Percentiles rank a stretch among this genome's conserved stretches.
phyloP scores from a whole-genome alignment of 2,888 invertebrate species.

The Diadromus collaris region DNA sequence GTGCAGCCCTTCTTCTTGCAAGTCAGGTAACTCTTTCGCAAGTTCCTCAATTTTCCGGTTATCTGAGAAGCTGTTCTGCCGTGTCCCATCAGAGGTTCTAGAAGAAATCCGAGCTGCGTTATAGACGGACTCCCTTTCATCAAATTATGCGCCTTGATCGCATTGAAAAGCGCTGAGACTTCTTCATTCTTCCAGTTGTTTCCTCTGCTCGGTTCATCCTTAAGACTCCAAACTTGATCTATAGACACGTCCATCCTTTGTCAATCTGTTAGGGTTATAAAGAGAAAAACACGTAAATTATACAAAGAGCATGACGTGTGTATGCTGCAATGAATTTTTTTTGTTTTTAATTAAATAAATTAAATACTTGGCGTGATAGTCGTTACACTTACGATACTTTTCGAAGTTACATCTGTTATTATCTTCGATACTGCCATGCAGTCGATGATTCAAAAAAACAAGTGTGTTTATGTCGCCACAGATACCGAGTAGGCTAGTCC shows the following conservation, averaged over 20 bases:
- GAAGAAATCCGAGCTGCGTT: constrained; percentile 37
- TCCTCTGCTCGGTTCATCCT: constrained; percentile 35
- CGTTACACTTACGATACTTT: background rate
- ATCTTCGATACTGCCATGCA: background rate
- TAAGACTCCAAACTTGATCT: constrained; percentile 27
- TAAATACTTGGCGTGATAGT: background rate
- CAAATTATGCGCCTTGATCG: constrained; percentile 49
- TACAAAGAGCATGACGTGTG: background rate
- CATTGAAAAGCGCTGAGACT: constrained; percentile 28
- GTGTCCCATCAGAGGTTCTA: constrained; percentile 60
- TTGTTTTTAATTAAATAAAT: too few relatives aligned
- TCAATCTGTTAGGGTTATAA: background rate
- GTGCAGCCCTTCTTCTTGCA: constrained; percentile 56
- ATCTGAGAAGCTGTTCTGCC: constrained; percentile 66
- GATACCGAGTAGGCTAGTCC: background rate
- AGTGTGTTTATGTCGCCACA: background rate
- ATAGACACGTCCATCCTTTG: constrained; percentile 27
- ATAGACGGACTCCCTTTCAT: constrained; percentile 36
- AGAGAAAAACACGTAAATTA: background rate
- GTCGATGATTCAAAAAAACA: background rate
- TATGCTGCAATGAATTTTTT: background rate
- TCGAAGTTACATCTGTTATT: background rate
- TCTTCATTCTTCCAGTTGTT: constrained; percentile 46
- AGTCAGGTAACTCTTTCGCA: constrained; percentile 63
- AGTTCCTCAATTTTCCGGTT: constrained; percentile 64